Evolutionary conservation across 2,888 invertebrate genomes (phyloP), one percentile per base, ranked within the genome.

Genomic region (Argynnis bischoffii): DNA sequence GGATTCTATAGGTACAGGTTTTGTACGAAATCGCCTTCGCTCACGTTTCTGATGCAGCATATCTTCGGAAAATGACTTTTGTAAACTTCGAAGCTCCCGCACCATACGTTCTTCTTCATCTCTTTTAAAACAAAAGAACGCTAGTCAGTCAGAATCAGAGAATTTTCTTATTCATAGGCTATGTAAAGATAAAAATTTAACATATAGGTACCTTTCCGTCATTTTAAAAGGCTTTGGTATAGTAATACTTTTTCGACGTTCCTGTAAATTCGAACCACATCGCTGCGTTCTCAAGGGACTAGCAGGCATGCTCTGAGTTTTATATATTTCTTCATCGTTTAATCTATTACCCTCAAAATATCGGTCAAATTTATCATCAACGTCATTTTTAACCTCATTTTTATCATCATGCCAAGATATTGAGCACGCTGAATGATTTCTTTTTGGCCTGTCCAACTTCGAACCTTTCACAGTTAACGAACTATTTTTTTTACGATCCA

Each of bases 191-290:
- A 18, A 35, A 47, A 56, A n/a, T 54, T 65, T 2, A 16, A 50
- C 13, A 53, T 31, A 77, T 86, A n/a, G n/a, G n/a, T n/a, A 95
- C 95, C 95, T 94, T 75, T 95, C 92, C 1, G 95, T 95, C 93
- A 95, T 95, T 83, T 94, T 94, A 80, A 95, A 96, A 2, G 95
- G 95, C 80, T 95, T 95, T 0, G 95, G 95, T 66, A 95, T 89
- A 0, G 95, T 95, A 21, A 94, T 81, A 70, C 81, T 84, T 76
- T 85, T 89, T 47, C 81, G 79, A 26, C 63, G 70, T 61, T 59
- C 67, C 63, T 83, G 76, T 51, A 74, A 65, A 13, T 85, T 84
- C 1, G 88, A 86, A 54, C 75, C 77, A 46, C 79, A 76, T 35
- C 83, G 81, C 78, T 88, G 93, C 14, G 81, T 80, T 75, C 93